Evolutionary conservation across 64 coral and sea anemone genomes (phyloP).

Genomic region (Montipora efflorescens): DNA sequence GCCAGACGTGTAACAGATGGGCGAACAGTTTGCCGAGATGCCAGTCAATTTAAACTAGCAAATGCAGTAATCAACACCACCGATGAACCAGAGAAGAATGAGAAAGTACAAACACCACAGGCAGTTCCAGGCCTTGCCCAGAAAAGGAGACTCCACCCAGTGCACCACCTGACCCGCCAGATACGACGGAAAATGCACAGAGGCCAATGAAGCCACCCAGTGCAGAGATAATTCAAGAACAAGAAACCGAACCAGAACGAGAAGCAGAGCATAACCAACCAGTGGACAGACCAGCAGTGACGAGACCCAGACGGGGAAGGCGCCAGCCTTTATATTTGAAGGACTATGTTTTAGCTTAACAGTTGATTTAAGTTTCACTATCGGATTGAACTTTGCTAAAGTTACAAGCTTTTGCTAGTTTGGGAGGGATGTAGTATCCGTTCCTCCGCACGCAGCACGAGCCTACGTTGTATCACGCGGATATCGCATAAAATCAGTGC

Average conservation of each 20-base stretch:
- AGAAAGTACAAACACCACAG: background rate
- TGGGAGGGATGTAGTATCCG: too few relatives aligned
- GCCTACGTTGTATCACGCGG: too few relatives aligned
- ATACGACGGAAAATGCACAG: background rate
- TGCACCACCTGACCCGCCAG: background rate
- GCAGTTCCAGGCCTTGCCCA: background rate
- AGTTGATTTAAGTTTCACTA: background rate
- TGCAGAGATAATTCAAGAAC: background rate
- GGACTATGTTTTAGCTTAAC: too few relatives aligned
- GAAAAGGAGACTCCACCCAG: conserved; percentile 13
- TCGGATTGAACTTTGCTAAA: too few relatives aligned
- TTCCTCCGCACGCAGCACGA: too few relatives aligned
- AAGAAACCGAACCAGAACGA: background rate
- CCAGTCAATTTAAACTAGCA: conserved; percentile 72
- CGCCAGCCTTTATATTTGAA: too few relatives aligned
- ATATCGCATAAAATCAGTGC: too few relatives aligned
- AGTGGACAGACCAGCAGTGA: conserved; percentile 8
- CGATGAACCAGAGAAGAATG: conserved; percentile 33
- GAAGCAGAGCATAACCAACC: conserved; percentile 1
- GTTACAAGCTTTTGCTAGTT: too few relatives aligned
- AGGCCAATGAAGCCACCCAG: background rate
- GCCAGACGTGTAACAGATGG: conserved; percentile 47
- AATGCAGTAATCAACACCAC: conserved; percentile 72
- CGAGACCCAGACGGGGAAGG: too few relatives aligned
- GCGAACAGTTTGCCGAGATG: conserved; percentile 62